A percentile compares a stretch with the other conserved stretches of the same genome.
These are phyloP conservation scores for Synchiropus splendidus DNA, from an alignment of 2,113 vertebrate genomes.

Conservation along the genomic window DNA sequence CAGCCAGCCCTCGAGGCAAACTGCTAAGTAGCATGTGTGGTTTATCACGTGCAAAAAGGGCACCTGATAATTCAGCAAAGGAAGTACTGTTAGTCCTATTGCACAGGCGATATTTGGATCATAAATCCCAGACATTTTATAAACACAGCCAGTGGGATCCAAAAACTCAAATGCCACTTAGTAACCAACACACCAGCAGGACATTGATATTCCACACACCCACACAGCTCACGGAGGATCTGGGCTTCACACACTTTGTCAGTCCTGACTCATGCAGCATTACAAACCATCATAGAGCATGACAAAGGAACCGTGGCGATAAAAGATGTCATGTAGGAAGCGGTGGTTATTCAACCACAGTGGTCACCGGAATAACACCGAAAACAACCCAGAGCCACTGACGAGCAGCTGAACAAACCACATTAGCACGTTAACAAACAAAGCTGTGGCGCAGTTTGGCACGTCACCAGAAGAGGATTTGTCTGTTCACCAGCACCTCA, in stretches of 20 bases:
- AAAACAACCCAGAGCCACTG: conserved; percentile 10
- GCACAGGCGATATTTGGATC: too few species aligned
- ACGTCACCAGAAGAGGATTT: conserved; percentile 19
- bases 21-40: too few species aligned
- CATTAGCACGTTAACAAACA: conserved; percentile 33
- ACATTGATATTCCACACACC: conserved; percentile 63
- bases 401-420: conserved; percentile 30
- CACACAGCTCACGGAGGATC: conserved; percentile 57
- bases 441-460: conserved; percentile 15
- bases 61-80: too few species aligned
- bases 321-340: conserved; percentile 1
- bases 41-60: too few species aligned
- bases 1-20: too few species aligned
- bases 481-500: conserved; percentile 3
- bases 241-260: conserved; percentile 35
- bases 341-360: conserved; percentile 6
- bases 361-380: conserved; percentile 4
- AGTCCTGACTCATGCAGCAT: conserved; percentile 15
- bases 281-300: conserved; percentile 14
- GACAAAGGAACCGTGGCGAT: too few species aligned
- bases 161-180: conserved; percentile 37
- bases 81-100: too few species aligned
- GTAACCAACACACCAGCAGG: conserved; percentile 45
- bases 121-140: too few species aligned
- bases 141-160: conserved; percentile 17